Base-by-base conservation (phyloP, 2,113 vertebrate genomes). In the Myanophis thanlyinensis region DNA sequence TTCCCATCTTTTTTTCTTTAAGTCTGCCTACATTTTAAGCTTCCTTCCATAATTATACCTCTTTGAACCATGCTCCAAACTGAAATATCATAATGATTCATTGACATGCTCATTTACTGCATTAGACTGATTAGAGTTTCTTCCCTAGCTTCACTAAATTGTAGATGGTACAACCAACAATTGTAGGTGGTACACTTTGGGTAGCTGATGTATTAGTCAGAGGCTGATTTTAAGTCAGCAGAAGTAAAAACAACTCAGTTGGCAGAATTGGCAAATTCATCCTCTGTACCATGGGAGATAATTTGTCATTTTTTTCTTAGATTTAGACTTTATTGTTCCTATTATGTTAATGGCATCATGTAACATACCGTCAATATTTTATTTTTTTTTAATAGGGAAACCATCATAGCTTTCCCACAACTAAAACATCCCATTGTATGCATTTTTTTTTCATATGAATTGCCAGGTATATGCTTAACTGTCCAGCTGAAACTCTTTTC, bases 391-490 rank as follows among this genome's bases (percentile, higher is more conserved):
- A 96, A 96, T 94, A 94, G 91, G 96, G 94, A 93, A 96, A 80
- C 96, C 93, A 91, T 92, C 95, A 91, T 95, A 96, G 59, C 95
- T 96, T 91, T 96, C 93, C 93, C 94, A 93, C 90, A 95, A 96
- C 93, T 95, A 93, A 94, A 96, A 96, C 95, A 96, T 97, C 94
- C 96, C 97, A 88, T 85, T 95, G 53, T 95, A 95, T 95, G 93
- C 97, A 97, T 97, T 96, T 94, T 96, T 97, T 96, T 94, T 96
- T 97, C 97, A 97, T 97, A 96, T 93, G 93, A 97, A 97, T 95
- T 91, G 87, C 67, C 88, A 96, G 94, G 96, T 96, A 95, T 96
- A 92, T 97, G 97, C 95, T 95, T 85, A 96, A 93, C 44, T 88
- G 85, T 94, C 92, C 92, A 92, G 52, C 49, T 93, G 92, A 96